Base-by-base conservation (phyloP, 2,113 vertebrate species). In the Tor tambroides region DNA sequence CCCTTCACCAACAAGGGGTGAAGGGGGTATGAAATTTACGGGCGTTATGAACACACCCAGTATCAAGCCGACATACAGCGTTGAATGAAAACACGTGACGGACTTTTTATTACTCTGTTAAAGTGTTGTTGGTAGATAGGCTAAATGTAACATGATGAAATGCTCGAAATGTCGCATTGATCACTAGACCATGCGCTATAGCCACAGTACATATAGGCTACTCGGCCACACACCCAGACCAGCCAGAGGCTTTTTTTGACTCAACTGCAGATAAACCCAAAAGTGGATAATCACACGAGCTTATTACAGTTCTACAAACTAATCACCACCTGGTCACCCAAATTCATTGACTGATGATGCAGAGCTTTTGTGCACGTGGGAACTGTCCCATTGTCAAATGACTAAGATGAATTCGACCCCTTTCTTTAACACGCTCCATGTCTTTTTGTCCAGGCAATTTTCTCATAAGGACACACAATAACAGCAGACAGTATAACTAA, bases 31-130 rank as follows among this genome's bases (percentile, higher is more conserved):
- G 61, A 38, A 67, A 72, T 54, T n/a, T 61, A 49, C 43, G 85
- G 72, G 77, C 5, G 23, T 56, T 49, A 84, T 80, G 80, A 89
- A 87, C 88, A 89, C 85, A 89, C 88, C 88, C 88, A 87, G 65
- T 6, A 86, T 54, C 43, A 76, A 17, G 28, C 74, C 67, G 43
- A 89, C 85, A 89, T 86, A 63, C 15, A 6, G 28, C 76, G 49
- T 32, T 78, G 49, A 19, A 21, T 78, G 28, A 76, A 14, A 84
- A 61, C 80, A 84, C 54, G 41, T 81, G 81, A 67, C 14, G 17
- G 49, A 80, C 14, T 56, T 77, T 15, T 28, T 49, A 69, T 51
- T 54, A 17, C 85, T 56, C 17, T 19, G 41, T 23, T 61, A n/a
- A 59, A 59, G 43, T 63, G 65, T 21, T 65, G 59, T 65, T 35